Percentiles rank a stretch among this genome's conserved stretches.
Conservation (phyloP, 2,797 vertebrate genomes). For the Chanos chanos region DNA sequence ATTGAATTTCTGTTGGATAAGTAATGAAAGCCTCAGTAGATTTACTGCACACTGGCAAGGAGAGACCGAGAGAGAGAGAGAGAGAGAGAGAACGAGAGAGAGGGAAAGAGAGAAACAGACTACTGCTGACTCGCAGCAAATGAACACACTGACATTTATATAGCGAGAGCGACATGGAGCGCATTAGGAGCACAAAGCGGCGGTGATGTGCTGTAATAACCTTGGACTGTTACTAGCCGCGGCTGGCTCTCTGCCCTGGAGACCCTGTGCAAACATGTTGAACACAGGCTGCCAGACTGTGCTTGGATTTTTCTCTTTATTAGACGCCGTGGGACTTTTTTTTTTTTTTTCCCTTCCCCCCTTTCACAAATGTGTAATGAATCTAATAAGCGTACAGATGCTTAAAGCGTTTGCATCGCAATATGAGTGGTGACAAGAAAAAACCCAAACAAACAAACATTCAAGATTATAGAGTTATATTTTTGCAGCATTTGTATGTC, state of each 20-base stretch:
- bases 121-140: constrained; percentile 36
- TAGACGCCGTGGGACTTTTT: too few species aligned
- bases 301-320: constrained; percentile 10
- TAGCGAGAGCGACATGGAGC: constrained; percentile 27
- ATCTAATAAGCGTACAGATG: too few species aligned
- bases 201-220: constrained; percentile 34
- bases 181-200: constrained; percentile 41
- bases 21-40: constrained; percentile 12
- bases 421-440: too few species aligned
- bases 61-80: constrained; percentile 33
- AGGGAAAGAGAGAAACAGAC: too few species aligned
- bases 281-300: constrained; percentile 11
- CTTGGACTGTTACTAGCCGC: constrained; percentile 34
- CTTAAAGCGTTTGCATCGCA: too few species aligned
- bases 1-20: too few species aligned
- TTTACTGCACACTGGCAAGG: constrained; percentile 33
- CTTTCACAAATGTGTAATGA: too few species aligned
- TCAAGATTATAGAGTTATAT: too few species aligned
- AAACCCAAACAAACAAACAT: too few species aligned
- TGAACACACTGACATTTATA: constrained; percentile 32
- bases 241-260: constrained; percentile 26
- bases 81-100: too few species aligned
- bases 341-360: too few species aligned
- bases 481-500: too few species aligned
- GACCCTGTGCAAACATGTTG: constrained; percentile 9